phyloP scores from a whole-genome alignment of 2,888 invertebrate species.

The Trichogramma evanescens region DNA sequence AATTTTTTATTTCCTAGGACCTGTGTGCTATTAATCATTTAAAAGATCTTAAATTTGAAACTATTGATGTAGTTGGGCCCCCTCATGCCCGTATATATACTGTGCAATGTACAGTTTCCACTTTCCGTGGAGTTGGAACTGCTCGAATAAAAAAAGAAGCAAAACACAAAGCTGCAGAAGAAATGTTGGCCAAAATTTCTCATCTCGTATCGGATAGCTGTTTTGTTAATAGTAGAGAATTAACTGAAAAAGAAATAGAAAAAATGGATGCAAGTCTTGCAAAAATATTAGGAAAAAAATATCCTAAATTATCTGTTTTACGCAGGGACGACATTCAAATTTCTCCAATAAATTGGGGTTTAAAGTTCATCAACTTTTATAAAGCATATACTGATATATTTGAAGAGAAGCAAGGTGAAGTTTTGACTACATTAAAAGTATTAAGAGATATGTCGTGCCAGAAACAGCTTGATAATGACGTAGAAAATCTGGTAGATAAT shows the following conservation, averaged over 20 bases:
- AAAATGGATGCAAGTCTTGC: background rate
- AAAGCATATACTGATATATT: slow-evolving; percentile 25
- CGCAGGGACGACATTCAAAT: slow-evolving; percentile 10
- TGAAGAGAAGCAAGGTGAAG: slow-evolving; percentile 16
- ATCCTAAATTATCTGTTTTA: slow-evolving; percentile 11
- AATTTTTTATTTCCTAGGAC: slow-evolving; percentile 26
- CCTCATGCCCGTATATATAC: slow-evolving; percentile 61
- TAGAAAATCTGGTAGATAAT: background rate
- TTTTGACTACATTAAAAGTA: slow-evolving; percentile 19
- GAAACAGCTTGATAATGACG: background rate
- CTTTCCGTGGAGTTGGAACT: slow-evolving; percentile 52
- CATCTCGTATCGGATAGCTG: slow-evolving; percentile 27
- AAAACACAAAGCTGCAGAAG: slow-evolving; percentile 56
- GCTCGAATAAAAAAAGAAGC: slow-evolving; percentile 61
- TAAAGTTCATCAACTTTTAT: slow-evolving; percentile 36
- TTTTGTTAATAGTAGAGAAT: background rate
- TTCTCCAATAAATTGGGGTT: slow-evolving; percentile 34
- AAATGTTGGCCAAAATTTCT: slow-evolving; percentile 37
- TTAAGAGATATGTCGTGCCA: slow-evolving; percentile 8
- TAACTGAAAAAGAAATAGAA: slow-evolving; percentile 9
- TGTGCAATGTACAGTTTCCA: slow-evolving; percentile 52
- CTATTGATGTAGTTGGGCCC: slow-evolving; percentile 58
- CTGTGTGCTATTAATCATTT: slow-evolving; percentile 47
- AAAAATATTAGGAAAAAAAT: slow-evolving; percentile 19
- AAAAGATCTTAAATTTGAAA: slow-evolving; percentile 52